Evolutionary conservation across 2,888 invertebrate species (phyloP).

Genomic region (Drosophila koepferae): DNA sequence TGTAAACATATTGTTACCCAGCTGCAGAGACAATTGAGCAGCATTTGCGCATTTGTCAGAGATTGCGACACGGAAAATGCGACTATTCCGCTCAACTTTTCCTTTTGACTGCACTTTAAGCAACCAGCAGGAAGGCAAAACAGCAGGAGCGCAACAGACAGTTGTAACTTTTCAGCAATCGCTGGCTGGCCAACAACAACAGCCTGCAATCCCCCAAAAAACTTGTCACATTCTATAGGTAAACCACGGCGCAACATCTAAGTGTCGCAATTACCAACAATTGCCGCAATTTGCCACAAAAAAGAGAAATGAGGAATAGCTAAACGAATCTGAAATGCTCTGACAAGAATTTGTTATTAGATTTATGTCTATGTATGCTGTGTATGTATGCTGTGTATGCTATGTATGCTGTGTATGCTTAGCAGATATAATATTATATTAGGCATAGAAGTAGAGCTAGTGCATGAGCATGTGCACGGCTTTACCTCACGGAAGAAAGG

Average conservation of each 20-base stretch:
- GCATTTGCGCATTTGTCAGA: slow-evolving; percentile 18
- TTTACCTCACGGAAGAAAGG: too few species aligned
- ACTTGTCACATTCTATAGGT: slow-evolving; percentile 28
- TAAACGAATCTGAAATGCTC: slow-evolving; percentile 1
- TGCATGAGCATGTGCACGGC: too few species aligned
- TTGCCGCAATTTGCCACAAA: slow-evolving; percentile 39
- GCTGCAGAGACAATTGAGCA: slow-evolving; percentile 22
- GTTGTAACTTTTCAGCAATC: slow-evolving; percentile 17
- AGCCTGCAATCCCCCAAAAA: slow-evolving; percentile 9
- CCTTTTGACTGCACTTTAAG: slow-evolving; percentile 28
- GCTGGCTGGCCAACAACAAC: neutral
- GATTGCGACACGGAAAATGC: slow-evolving; percentile 23
- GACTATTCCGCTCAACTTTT: slow-evolving; percentile 27
- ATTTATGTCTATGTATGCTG: too few species aligned
- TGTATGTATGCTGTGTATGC: too few species aligned
- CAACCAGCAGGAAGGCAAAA: slow-evolving; percentile 11
- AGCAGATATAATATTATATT: too few species aligned
- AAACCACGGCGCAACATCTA: slow-evolving; percentile 33
- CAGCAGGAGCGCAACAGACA: slow-evolving; percentile 8
- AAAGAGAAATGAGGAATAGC: neutral
- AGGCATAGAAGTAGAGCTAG: too few species aligned
- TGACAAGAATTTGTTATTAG: neutral
- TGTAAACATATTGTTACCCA: slow-evolving; percentile 31
- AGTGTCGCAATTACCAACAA: slow-evolving; percentile 69
- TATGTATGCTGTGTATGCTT: too few species aligned